Base-by-base conservation (phyloP, 2,113 vertebrate genomes). In the Grus americana region DNA sequence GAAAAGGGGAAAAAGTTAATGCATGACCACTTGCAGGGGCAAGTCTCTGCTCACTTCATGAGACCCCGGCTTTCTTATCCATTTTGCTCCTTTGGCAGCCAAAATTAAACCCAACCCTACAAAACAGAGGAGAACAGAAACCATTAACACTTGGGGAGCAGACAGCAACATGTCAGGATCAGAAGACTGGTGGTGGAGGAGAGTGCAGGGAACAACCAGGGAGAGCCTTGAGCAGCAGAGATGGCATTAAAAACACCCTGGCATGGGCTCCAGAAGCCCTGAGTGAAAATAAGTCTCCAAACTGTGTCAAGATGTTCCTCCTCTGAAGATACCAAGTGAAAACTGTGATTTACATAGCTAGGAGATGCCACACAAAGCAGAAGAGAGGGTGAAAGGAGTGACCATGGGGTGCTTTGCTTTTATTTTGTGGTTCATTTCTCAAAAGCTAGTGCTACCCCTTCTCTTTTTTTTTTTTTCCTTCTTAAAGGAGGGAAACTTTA, bases 331-430 rank as follows among this genome's bases (percentile, higher is more conserved):
- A 86, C 23, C 14, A 67, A 91, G 83, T 75, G 46, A 91, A 93
- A 93, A 92, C 44, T 54, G 54, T 71, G 80, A 95, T 95, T 95
- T 94, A 58, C 36, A 42, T 86, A 75, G 68, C 88, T 87, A 63
- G 47, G 46, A 96, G 50, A 86, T 13, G 15, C 34, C 72, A 84
- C 4, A 22, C 47, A 81, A 91, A 81, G 52, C 2, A 0, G 19
- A 75, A 81, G 27, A 67, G 29, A 59, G 14, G 12, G 34, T 29
- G 13, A 87, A 82, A 72, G 22, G 17, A 79, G 30, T 36, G 67
- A 91, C 88, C 81, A 86, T 67, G 57, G 32, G 5, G 29, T 88
- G 63, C 62, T 86, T 96, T 81, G 91, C 58, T 93, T 87, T 70
- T 80, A 44, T 90, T 90, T 86, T 93, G 81, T 66, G 72, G 91